Evolutionary conservation across 2,888 invertebrate species (phyloP).

Genomic region (Spicauda simplicius): DNA sequence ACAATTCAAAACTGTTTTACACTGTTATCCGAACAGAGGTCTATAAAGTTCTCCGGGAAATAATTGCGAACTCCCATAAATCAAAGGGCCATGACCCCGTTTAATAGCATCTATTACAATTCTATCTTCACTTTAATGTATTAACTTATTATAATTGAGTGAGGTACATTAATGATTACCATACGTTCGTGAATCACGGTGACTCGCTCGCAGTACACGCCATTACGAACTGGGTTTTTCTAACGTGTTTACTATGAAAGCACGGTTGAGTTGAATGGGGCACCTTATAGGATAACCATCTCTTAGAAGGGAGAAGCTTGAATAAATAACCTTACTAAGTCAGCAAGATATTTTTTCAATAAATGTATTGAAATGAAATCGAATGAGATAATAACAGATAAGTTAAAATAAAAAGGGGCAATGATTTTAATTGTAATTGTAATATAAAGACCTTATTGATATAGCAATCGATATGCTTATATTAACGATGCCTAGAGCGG

Average conservation of each 20-base stretch:
- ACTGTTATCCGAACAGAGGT: slow-evolving; percentile 10
- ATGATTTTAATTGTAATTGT: no score
- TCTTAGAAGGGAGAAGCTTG: slow-evolving; percentile 8
- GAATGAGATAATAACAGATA: no score
- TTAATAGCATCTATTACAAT: slow-evolving; percentile 26
- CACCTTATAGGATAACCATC: slow-evolving; percentile 10
- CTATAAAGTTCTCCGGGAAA: slow-evolving; percentile 7
- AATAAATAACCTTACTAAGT: slow-evolving; percentile 6
- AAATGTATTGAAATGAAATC: no score
- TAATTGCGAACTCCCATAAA: slow-evolving; percentile 34
- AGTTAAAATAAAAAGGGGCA: no score
- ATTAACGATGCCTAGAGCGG: no score
- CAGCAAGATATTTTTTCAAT: no score
- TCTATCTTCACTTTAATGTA: slow-evolving; percentile 31
- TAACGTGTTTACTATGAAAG: slow-evolving; percentile 7
- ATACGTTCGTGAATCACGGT: slow-evolving; percentile 30
- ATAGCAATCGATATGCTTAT: no score
- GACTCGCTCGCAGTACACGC: slow-evolving; percentile 15
- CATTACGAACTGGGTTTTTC: slow-evolving; percentile 29
- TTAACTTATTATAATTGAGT: slow-evolving; percentile 31
- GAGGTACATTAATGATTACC: slow-evolving; percentile 29
- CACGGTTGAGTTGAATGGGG: slow-evolving; percentile 15
- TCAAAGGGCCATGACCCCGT: slow-evolving; percentile 29
- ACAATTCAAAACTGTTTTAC: slow-evolving; percentile 4
- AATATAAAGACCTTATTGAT: no score